These are phyloP conservation scores for Chloroceryle inda DNA, from an alignment of 2,797 vertebrate genomes.

Conservation along the genomic window DNA sequence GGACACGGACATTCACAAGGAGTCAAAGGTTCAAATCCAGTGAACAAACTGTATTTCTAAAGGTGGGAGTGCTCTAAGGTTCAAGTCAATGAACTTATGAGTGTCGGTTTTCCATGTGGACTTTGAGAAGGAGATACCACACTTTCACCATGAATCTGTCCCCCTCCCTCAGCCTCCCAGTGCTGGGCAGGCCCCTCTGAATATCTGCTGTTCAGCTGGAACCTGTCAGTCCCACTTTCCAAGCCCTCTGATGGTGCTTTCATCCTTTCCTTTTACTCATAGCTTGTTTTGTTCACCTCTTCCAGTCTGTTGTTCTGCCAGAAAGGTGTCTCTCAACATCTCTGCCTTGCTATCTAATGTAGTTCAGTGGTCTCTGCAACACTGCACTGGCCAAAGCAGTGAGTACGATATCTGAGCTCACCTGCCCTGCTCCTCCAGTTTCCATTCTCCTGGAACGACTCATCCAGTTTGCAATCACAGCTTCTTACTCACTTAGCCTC, in stretches of 20 bases:
- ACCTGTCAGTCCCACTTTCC: background rate
- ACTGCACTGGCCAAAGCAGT: background rate
- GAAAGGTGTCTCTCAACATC: background rate
- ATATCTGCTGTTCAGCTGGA: background rate
- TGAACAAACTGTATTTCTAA: background rate
- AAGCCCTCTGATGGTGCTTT: background rate
- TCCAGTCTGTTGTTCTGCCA: background rate
- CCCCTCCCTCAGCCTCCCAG: background rate
- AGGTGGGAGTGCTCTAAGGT: background rate
- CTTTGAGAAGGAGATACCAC: background rate
- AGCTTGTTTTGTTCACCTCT: background rate
- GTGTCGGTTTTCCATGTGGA: background rate
- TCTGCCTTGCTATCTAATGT: rapidly evolving
- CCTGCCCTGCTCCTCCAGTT: background rate
- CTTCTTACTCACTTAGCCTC: background rate
- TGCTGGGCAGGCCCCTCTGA: rapidly evolving
- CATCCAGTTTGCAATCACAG: background rate
- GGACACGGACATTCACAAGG: background rate
- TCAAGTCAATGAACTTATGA: background rate
- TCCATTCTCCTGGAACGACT: background rate
- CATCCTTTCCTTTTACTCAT: background rate
- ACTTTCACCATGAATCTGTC: rapidly evolving
- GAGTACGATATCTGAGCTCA: rapidly evolving
- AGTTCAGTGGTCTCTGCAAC: background rate
- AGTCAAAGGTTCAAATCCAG: background rate